Base-by-base conservation (phyloP, 2,113 vertebrate genomes). In the Reinhardtius hippoglossoides region DNA sequence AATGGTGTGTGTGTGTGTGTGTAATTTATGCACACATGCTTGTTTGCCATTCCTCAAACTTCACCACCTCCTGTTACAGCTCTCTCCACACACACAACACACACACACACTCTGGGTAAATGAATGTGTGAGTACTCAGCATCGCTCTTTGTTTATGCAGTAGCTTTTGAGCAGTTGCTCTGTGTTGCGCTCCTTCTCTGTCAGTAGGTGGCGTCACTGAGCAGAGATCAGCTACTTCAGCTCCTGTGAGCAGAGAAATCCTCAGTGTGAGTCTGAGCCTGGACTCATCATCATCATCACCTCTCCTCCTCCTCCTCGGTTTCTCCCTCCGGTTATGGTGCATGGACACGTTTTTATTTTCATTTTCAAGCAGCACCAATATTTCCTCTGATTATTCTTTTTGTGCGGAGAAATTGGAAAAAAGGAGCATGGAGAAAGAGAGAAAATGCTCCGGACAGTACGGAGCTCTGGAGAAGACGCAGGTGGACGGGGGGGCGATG, bases 391-490 rank as follows among this genome's bases (percentile, higher is more conserved):
- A 70, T n/a, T 66, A 48, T 16, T 24, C 69, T 16, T 40, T 13
- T n/a, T 31, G 44, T 18, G 44, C 4, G 5, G 16, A 6, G 44
- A 16, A 2, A 50, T 5, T 13, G 12, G 14, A 16, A 20, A 62
- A 1, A 44, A 48, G 44, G 6, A 23, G 9, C 0, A 95, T 96
- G 95, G 94, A 95, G 55, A 92, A 94, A 46, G 90, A 90, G 57
- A 77, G 76, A 56, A 87, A 87, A 80, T 61, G 76, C 6, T 75
- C 91, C 2, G 83, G 90, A 57, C 91, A 92, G 27, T 94, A 94
- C 61, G 92, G 94, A 24, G 90, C 95, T 21, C 31, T 95, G 86
- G 94, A 95, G 23, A 61, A 84, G 69, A 94, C 89, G 16, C 89
- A 76, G 23, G 91, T 93, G 92, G 85, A 85, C 12, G 82, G 42